Evolutionary conservation across 2,797 vertebrate genomes (phyloP).

Genomic region (Cynodonichthys magdalenae): DNA sequence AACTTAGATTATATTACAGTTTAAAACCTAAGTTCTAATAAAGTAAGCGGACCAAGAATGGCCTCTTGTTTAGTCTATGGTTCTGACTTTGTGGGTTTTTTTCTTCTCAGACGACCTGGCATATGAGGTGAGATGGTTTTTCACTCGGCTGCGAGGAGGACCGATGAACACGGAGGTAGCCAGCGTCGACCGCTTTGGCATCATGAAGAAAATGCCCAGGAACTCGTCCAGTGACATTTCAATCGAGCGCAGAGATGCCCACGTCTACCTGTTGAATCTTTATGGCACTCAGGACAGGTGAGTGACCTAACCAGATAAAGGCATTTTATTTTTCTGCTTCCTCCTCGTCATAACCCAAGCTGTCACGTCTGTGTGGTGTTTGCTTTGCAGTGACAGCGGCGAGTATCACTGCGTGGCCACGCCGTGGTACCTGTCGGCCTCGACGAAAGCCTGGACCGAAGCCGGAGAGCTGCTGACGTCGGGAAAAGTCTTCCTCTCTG

Average conservation of each 20-base stretch:
- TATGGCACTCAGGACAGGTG: conserved; percentile 86
- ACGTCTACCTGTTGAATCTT: conserved; percentile 85
- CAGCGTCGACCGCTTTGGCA: conserved; percentile 85
- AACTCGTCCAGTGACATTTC: conserved; percentile 90
- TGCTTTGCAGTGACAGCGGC: conserved; percentile 82
- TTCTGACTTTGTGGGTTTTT: neutral
- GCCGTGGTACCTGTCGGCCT: conserved; percentile 87
- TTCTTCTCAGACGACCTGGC: conserved; percentile 83
- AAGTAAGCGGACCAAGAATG: too few relatives aligned
- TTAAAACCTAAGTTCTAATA: too few relatives aligned
- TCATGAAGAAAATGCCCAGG: conserved; percentile 79
- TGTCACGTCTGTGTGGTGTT: neutral
- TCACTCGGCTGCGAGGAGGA: conserved; percentile 75
- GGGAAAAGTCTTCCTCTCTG: conserved; percentile 84
- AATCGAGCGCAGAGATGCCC: conserved; percentile 81
- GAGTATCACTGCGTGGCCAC: conserved; percentile 90
- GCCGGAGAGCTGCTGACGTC: conserved; percentile 85
- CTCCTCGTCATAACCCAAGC: neutral
- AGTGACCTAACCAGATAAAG: conserved; percentile 11
- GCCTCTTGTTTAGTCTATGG: neutral
- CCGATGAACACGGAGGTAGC: conserved; percentile 76
- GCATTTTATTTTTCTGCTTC: too few relatives aligned
- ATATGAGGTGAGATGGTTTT: conserved; percentile 92
- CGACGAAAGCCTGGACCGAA: conserved; percentile 86
- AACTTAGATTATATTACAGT: too few relatives aligned